Evolutionary conservation across 2,888 invertebrate genomes (phyloP), one percentile per base, ranked within the genome.

Genomic region (Strigamia maritima): DNA sequence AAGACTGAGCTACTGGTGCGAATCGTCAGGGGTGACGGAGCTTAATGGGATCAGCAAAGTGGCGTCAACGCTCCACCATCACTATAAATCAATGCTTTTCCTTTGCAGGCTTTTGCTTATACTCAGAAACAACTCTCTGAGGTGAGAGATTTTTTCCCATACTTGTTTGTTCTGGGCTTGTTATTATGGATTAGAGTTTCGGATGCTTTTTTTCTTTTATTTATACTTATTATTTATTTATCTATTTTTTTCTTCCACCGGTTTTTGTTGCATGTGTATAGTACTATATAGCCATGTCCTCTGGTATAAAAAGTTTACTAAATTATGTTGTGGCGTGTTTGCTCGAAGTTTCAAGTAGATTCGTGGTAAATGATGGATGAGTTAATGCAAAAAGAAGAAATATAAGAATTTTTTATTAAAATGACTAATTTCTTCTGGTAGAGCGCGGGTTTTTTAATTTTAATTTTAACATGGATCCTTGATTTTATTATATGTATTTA

Each of bases 21-120:
- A 70, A 70, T 70, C 70, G 70, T 70, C 70, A 70, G 70, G 70
- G 70, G 70, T 70, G 70, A 70, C 70, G 70, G 70, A 70, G 70
- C 70, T 70, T 70, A 70, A 70, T 70, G 70, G 70, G 70, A 70
- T 70, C 70, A 70, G 70, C 70, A 70, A 70, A 70, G 70, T 70
- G 70, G 70, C 70, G 70, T 70, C 70, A 28, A 70, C 70, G 70
- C 70, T 28, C 28, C 26, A 28, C 70, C 70, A 70, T 70, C 70
- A 28, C 70, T 70, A 70, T 70, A 70, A 70, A 70, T 70, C 70
- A 70, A 70, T 70, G 70, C 70, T 26, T 28, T 70, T 70, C 70
- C 70, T 28, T 70, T 28, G 70, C 70, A 70, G 70, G 26, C 35
- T 14, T 28, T 70, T 14, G 12, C 70, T 70, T 70, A 70, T 70